phyloP scores from a whole-genome alignment of 2,797 vertebrate species.

The Characodon lateralis region DNA sequence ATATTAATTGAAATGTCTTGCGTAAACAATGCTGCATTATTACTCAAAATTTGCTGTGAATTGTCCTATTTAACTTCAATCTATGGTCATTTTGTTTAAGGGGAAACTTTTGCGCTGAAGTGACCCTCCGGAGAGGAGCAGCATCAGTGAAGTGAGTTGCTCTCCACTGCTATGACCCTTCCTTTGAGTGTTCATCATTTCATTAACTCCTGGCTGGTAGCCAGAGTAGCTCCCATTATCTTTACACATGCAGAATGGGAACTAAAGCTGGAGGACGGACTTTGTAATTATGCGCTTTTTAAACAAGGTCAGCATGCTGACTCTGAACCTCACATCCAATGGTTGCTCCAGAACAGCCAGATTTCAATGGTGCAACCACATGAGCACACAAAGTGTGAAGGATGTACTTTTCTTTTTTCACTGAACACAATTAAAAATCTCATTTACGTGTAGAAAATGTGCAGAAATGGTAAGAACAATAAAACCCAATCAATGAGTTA shows the following conservation, averaged over 20 bases:
- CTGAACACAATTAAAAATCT: constrained; percentile 69
- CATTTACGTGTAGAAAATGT: constrained; percentile 62
- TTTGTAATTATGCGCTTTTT: constrained; percentile 75
- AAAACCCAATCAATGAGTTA: constrained; percentile 59
- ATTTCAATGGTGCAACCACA: not conserved
- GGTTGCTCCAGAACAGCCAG: constrained; percentile 57
- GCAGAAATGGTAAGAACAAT: constrained; percentile 65
- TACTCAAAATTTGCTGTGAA: constrained; percentile 35
- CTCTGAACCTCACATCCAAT: constrained; percentile 40
- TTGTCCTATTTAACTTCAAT: constrained; percentile 48
- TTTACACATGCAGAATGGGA: constrained; percentile 58
- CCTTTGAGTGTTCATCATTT: constrained; percentile 71
- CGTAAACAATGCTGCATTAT: not conserved
- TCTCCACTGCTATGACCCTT: constrained; percentile 51
- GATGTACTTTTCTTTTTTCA: constrained; percentile 53
- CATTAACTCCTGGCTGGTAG: constrained; percentile 69
- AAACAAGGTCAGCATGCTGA: constrained; percentile 59
- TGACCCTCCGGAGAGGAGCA: constrained; percentile 37
- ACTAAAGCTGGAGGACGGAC: constrained; percentile 42
- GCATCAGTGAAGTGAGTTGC: constrained; percentile 36
- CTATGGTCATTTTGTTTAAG: constrained; percentile 53
- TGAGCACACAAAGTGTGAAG: constrained; percentile 12
- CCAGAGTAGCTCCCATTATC: constrained; percentile 63
- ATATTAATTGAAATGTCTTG: constrained; percentile 11
- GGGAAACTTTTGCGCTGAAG: constrained; percentile 13